Percentiles rank a stretch among this genome's conserved stretches.
phyloP scores from a whole-genome alignment of 2,888 invertebrate genomes.

The Tenthredo mesomela region DNA sequence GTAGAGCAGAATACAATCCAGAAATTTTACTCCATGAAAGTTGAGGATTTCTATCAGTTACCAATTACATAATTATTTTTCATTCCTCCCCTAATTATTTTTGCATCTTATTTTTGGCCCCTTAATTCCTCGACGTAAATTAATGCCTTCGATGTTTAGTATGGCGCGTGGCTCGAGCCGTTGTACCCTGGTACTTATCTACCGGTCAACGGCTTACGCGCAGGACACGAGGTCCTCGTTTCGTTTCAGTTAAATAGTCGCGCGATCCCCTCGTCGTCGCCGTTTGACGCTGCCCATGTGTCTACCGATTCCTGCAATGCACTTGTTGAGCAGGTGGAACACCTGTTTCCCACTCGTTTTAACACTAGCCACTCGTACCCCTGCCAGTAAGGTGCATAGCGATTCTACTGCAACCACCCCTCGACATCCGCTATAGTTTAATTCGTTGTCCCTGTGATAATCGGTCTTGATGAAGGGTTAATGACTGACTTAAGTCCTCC shows the following conservation, averaged over 20 bases:
- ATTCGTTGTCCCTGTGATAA: constrained; percentile 23
- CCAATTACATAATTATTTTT: neutral
- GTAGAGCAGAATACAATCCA: neutral
- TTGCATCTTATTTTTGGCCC: neutral
- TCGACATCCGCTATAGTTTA: constrained; percentile 23
- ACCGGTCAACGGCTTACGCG: constrained; percentile 44
- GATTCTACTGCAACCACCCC: constrained; percentile 27
- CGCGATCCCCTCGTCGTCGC: neutral
- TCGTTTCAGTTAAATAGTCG: constrained; percentile 35
- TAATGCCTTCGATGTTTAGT: neutral
- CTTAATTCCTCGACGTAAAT: neutral
- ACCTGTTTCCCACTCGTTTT: constrained; percentile 69
- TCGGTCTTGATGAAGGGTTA: constrained; percentile 32
- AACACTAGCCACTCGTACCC: neutral
- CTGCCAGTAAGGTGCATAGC: neutral
- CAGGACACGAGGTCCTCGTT: constrained; percentile 21
- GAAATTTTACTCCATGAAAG: neutral
- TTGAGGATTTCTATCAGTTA: neutral
- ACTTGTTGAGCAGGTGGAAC: constrained; percentile 73
- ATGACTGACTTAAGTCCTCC: neutral
- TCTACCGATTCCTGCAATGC: constrained; percentile 68
- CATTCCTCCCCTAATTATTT: neutral
- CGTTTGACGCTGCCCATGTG: constrained; percentile 57
- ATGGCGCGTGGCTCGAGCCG: constrained; percentile 38
- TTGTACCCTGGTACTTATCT: neutral